Percentiles rank a stretch among this genome's conserved stretches.
Evolutionary conservation across 1,140 invertebrate genomes (phyloP).

Genomic region (Meloidogyne exigua): DNA sequence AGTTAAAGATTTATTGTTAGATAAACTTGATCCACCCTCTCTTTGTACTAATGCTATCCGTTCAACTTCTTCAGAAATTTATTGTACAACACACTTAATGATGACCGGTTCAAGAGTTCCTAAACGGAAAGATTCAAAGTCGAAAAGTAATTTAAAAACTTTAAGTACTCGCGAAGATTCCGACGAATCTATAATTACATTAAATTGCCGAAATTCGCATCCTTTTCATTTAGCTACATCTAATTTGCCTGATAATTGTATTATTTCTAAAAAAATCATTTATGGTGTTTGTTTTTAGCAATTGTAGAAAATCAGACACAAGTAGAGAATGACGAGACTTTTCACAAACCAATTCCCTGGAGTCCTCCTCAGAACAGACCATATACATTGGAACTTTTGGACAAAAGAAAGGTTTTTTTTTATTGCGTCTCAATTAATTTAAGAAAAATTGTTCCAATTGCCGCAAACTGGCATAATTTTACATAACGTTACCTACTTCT

Average conservation of each 20-base stretch:
- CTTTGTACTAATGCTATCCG: constrained; percentile 48
- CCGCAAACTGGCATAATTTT: no score
- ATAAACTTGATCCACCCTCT: constrained; percentile 19
- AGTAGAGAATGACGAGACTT: background rate
- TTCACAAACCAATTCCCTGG: background rate
- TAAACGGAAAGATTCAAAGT: constrained; percentile 19
- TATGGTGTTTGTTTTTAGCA: background rate
- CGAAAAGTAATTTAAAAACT: background rate
- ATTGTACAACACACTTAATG: constrained; percentile 47
- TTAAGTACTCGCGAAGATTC: background rate
- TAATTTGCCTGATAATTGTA: background rate
- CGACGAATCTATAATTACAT: background rate
- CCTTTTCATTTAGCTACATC: background rate
- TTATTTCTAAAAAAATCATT: background rate
- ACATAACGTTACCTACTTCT: background rate
- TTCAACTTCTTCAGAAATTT: constrained; percentile 30
- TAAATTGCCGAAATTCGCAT: background rate
- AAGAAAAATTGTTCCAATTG: no score
- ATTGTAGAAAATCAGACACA: background rate
- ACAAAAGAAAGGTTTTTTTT: background rate
- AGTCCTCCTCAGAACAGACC: background rate
- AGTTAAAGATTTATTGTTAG: background rate
- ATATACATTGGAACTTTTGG: background rate
- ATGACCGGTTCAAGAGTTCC: constrained; percentile 46
- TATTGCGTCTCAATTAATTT: background rate